These are phyloP conservation scores for Aptenodytes forsteri DNA, from an alignment of 2,113 vertebrate genomes.

Conservation along the genomic window DNA sequence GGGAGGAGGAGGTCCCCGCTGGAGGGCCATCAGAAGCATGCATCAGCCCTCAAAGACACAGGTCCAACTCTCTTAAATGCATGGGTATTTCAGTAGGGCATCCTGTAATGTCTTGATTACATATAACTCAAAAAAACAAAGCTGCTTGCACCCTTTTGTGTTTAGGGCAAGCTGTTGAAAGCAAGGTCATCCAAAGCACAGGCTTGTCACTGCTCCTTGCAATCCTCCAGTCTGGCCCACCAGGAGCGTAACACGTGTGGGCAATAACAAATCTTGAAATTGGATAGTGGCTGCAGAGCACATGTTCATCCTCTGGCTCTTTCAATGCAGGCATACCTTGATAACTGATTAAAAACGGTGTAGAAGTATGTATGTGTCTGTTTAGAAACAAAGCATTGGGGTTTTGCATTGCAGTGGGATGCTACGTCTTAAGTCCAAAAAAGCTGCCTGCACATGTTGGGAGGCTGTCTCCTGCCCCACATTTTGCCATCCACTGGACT, in stretches of 20 bases:
- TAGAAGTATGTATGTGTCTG: rapidly evolving
- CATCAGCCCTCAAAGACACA: neutral
- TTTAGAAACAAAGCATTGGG: neutral
- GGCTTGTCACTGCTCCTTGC: neutral
- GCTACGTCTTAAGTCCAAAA: neutral
- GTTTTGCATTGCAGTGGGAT: neutral
- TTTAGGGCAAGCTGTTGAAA: neutral
- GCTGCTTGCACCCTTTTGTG: neutral
- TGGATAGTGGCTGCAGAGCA: neutral
- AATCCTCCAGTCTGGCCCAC: neutral
- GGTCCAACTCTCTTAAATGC: neutral
- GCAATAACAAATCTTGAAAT: neutral
- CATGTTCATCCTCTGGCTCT: neutral
- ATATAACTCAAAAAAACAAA: neutral
- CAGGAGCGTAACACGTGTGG: neutral
- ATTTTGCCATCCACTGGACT: neutral
- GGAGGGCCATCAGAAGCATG: neutral
- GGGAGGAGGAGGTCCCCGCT: neutral
- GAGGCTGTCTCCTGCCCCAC: neutral
- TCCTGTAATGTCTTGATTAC: neutral
- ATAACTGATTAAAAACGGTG: neutral
- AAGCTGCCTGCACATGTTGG: rapidly evolving
- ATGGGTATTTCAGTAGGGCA: neutral
- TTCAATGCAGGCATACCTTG: neutral
- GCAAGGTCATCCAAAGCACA: neutral